Evolutionary conservation across 2,888 invertebrate species (phyloP).

Genomic region (Lasioglossum calceatum): DNA sequence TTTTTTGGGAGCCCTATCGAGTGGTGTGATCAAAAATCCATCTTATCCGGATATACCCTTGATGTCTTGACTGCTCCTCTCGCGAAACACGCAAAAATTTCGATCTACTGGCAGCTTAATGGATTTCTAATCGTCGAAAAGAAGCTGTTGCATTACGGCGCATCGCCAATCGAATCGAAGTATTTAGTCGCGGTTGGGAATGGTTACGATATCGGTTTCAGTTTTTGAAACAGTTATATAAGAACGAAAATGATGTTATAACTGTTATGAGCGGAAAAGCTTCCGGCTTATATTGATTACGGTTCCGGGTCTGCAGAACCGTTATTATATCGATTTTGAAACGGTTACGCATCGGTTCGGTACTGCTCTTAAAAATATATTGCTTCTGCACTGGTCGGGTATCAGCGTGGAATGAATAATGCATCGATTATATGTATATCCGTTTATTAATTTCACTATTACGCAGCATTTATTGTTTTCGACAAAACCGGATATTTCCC

Average conservation of each 20-base stretch:
- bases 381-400: not conserved
- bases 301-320: not conserved
- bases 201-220: not conserved
- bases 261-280: not conserved
- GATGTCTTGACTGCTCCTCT: not conserved
- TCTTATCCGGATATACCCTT: too few relatives aligned
- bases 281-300: not conserved
- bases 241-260: not conserved
- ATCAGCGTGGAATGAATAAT: not conserved
- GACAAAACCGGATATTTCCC: not conserved
- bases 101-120: not conserved
- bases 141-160: not conserved
- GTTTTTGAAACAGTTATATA: not conserved
- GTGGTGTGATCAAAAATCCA: too few relatives aligned
- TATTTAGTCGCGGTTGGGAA: not conserved
- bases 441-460: constrained; percentile 6
- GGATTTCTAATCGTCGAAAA: constrained; percentile 8
- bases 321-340: not conserved
- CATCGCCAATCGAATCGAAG: not conserved
- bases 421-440: constrained; percentile 6
- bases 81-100: not conserved
- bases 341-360: not conserved
- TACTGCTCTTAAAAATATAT: constrained; percentile 6
- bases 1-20: too few relatives aligned
- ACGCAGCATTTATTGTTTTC: not conserved